phyloP scores from a whole-genome alignment of 2,797 vertebrate species.

The Rhincodon typus region DNA sequence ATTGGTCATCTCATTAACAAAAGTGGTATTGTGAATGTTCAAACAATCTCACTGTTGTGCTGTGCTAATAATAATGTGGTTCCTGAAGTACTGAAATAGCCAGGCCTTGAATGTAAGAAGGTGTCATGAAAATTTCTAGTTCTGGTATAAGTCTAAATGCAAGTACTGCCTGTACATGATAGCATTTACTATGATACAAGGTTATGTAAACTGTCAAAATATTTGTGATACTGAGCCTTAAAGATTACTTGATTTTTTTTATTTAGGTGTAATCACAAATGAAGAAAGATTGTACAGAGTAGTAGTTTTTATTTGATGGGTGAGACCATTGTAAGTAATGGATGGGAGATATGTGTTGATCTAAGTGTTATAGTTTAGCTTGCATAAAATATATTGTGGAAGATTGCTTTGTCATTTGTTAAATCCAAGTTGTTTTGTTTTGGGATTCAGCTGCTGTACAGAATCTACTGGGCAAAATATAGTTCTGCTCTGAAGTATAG shows the following conservation, averaged over 20 bases:
- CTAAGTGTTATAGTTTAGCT: not conserved
- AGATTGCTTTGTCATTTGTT: not conserved
- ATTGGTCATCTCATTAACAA: not conserved
- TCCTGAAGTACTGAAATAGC: not conserved
- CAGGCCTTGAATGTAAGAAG: not conserved
- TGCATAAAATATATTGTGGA: not conserved
- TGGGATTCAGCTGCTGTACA: constrained; percentile 37
- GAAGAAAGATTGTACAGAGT: not conserved
- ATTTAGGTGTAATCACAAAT: not conserved
- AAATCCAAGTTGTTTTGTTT: not conserved
- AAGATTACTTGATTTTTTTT: not conserved
- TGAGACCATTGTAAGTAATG: not conserved
- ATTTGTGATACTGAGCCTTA: not conserved
- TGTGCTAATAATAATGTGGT: not conserved
- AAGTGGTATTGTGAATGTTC: not conserved
- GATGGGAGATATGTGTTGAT: not conserved
- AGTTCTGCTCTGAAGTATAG: constrained; percentile 45
- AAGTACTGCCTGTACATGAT: not conserved
- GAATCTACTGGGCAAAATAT: constrained; percentile 40
- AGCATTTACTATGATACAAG: not conserved
- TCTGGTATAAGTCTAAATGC: not conserved
- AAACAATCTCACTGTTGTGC: not conserved
- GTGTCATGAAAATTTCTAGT: not conserved
- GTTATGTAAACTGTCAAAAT: not conserved
- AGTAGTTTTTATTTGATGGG: not conserved